Evolutionary conservation across 2,113 vertebrate genomes (phyloP), one percentile per base, ranked within the genome.

Genomic region (Ardeotis arabs): DNA sequence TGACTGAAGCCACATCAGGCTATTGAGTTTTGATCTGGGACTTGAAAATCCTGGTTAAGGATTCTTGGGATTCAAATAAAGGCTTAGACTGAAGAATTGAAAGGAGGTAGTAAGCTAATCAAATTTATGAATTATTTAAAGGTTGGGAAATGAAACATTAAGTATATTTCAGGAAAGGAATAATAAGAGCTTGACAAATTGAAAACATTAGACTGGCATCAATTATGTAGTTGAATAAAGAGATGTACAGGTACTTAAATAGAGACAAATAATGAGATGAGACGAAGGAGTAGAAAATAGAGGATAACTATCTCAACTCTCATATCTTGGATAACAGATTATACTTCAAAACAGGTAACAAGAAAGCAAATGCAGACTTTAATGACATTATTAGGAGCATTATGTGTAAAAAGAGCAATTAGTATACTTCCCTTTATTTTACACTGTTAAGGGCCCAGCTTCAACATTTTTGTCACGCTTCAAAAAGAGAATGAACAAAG

Each of bases 71-170:
- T 94, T 78, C 59, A 84, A 35, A 84, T 64, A 60, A 81, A 75
- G 17, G 14, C 9, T 77, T 73, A 83, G 64, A 50, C 7, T 20
- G 25, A 17, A 80, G 28, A 88, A 76, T 1, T 75, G 21, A 90
- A 89, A 70, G 18, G 35, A 95, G 9, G 14, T 25, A 89, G 28
- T 55, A 55, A 92, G 20, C 31, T 93, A 90, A 92, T 95, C 37
- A 92, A 86, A 86, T 89, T 67, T 92, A 67, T 74, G 60, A 89
- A 89, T 81, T 84, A 95, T 95, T 93, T 95, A 92, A 87, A 95
- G 28, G 17, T 39, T 74, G 52, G 84, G 86, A 95, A 95, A 95
- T 87, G n/a, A 93, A 84, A 84, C 75, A 77, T 93, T 95, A 94
- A 88, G 63, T 90, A 10, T 77, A 74, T 96, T 85, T 93, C 82